Conservation (phyloP, 2,113 vertebrate species). For the Esox niger region DNA sequence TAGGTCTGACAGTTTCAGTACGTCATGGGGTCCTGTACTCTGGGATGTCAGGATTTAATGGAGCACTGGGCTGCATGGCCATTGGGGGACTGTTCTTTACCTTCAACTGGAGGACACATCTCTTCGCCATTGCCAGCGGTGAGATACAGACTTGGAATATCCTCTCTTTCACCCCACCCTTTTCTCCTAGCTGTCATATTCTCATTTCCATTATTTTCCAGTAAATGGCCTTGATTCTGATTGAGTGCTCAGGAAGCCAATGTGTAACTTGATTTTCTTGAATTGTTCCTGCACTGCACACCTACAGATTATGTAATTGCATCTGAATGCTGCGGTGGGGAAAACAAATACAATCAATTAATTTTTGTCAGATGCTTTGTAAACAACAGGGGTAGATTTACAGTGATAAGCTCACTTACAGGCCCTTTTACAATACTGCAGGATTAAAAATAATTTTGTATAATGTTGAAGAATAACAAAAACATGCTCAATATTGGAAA, state of each 20-base stretch:
- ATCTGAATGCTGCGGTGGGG: not conserved
- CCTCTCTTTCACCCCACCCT: too few relatives aligned
- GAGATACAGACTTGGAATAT: slow-evolving; percentile 34
- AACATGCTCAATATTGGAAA: too few relatives aligned
- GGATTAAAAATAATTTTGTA: too few relatives aligned
- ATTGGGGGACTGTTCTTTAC: slow-evolving; percentile 69
- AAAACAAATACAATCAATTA: too few relatives aligned
- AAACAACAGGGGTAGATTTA: too few relatives aligned
- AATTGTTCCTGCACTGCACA: not conserved
- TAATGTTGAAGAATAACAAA: too few relatives aligned
- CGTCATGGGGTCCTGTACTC: slow-evolving; percentile 58
- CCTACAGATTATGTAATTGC: not conserved
- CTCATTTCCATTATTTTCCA: not conserved
- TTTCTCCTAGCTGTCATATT: not conserved
- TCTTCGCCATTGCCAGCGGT: slow-evolving; percentile 69
- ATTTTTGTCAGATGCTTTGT: too few relatives aligned
- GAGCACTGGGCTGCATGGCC: slow-evolving; percentile 71
- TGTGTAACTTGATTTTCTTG: not conserved
- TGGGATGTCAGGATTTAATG: slow-evolving; percentile 70
- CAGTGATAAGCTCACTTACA: too few relatives aligned
- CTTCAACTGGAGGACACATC: slow-evolving; percentile 68
- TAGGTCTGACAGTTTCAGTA: slow-evolving; percentile 71
- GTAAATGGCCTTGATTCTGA: too few relatives aligned
- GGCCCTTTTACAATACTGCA: too few relatives aligned
- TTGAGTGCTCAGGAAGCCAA: not conserved